Conservation (phyloP, 1,140 invertebrate genomes). For the Vollenhovia emeryi region DNA sequence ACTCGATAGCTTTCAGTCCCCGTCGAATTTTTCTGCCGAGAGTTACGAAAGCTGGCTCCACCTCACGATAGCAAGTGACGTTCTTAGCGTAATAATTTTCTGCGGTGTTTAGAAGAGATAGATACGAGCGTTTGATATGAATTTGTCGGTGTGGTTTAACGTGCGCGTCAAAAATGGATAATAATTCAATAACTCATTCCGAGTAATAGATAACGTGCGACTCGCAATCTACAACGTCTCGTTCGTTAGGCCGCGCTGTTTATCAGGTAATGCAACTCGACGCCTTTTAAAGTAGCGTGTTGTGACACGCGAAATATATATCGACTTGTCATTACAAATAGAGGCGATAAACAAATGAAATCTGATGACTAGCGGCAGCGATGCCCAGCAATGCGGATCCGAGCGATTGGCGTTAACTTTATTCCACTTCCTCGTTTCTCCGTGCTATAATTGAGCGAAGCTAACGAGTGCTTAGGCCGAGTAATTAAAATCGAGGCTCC, state of each 20-base stretch:
- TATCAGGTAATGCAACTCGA: neutral
- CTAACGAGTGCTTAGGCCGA: conserved; percentile 29
- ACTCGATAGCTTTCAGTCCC: neutral
- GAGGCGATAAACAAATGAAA: conserved; percentile 44
- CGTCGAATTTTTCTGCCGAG: neutral
- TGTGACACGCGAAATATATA: conserved; percentile 23
- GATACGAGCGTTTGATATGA: neutral
- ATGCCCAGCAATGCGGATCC: conserved; percentile 44
- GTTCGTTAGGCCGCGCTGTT: neutral
- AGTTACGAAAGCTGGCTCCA: neutral
- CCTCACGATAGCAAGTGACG: neutral
- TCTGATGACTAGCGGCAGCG: conserved; percentile 12
- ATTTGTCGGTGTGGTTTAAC: neutral
- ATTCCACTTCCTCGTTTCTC: conserved; percentile 53
- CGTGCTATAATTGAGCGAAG: conserved; percentile 50
- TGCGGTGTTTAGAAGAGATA: neutral
- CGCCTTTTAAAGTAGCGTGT: conserved; percentile 2
- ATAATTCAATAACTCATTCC: neutral
- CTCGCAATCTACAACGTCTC: neutral
- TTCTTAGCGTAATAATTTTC: neutral
- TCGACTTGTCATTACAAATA: neutral
- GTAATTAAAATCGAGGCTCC: conserved; percentile 50
- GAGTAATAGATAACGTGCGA: neutral
- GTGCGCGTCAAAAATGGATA: neutral
- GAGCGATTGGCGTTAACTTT: conserved; percentile 45